Percentiles rank a stretch among this genome's conserved stretches.
These are phyloP conservation scores for Osmoderma eremita DNA, from an alignment of 2,888 invertebrate species.

Conservation along the genomic window DNA sequence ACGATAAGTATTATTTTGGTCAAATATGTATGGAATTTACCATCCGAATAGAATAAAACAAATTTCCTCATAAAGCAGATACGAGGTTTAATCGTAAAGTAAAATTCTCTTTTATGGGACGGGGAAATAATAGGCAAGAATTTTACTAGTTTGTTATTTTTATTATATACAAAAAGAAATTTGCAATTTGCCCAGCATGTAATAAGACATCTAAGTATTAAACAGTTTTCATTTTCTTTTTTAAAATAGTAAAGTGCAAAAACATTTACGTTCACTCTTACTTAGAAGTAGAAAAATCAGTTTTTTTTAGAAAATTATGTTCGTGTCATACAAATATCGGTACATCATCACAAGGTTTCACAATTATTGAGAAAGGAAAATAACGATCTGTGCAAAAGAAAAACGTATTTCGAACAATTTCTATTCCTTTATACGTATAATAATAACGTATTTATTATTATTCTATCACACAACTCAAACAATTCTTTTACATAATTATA, in stretches of 20 bases:
- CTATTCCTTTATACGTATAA: constrained; percentile 27
- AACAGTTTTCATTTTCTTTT: constrained; percentile 29
- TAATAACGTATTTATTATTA: constrained; percentile 7
- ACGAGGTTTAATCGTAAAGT: too few species aligned
- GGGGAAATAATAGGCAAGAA: constrained; percentile 15
- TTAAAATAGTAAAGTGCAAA: constrained; percentile 46
- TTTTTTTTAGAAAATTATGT: constrained; percentile 38
- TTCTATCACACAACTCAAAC: constrained; percentile 41
- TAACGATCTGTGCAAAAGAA: constrained; percentile 9
- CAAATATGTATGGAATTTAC: too few species aligned
- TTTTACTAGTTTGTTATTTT: constrained; percentile 50
- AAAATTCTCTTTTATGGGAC: too few species aligned
- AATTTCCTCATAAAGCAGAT: too few species aligned
- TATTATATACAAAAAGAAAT: constrained; percentile 53
- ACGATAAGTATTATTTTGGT: too few species aligned
- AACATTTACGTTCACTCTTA: constrained; percentile 41
- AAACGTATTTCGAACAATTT: constrained; percentile 39
- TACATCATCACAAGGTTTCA: constrained; percentile 42
- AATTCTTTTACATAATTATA: constrained; percentile 28
- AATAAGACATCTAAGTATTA: constrained; percentile 43
- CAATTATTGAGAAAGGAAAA: background rate
- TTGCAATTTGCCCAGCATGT: constrained; percentile 45
- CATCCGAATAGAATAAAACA: too few species aligned
- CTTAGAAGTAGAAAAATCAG: constrained; percentile 43
- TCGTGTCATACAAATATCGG: constrained; percentile 38